phyloP scores from a whole-genome alignment of 2,888 invertebrate genomes.

The Salpingus planirostris region DNA sequence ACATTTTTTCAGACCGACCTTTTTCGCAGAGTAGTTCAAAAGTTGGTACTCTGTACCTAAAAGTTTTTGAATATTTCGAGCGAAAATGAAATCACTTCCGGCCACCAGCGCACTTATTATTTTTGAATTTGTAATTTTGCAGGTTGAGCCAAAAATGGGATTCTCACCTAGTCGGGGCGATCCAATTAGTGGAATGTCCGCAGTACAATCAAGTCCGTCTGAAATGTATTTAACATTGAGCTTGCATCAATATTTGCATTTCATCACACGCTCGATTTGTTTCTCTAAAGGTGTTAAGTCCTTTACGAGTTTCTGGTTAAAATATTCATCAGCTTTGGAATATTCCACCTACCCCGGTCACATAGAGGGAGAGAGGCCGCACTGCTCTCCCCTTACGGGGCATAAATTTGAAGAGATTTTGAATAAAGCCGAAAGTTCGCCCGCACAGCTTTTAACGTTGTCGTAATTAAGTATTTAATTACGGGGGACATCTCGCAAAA shows the following conservation, averaged over 20 bases:
- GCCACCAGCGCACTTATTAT: too few species aligned
- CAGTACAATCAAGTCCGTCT: conserved; percentile 10
- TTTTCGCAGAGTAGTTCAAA: too few species aligned
- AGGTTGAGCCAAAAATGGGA: too few species aligned
- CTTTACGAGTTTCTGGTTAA: conserved; percentile 22
- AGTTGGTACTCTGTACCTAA: too few species aligned
- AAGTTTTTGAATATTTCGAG: too few species aligned
- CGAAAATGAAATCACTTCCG: too few species aligned
- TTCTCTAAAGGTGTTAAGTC: conserved; percentile 28
- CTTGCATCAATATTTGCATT: conserved; percentile 32
- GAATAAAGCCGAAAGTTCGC: conserved; percentile 2
- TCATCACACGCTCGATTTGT: conserved; percentile 33
- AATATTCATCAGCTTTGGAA: conserved; percentile 27
- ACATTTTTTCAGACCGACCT: too few species aligned
- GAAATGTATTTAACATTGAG: conserved; percentile 16
- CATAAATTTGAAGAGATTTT: conserved; percentile 8
- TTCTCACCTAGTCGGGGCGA: too few species aligned
- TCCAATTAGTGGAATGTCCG: conserved; percentile 13
- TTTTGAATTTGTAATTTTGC: too few species aligned
- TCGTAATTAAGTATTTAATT: too few species aligned
- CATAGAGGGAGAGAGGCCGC: conserved; percentile 4
- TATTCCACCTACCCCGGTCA: conserved; percentile 13
- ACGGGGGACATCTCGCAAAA: too few species aligned
- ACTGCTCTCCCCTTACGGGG: conserved; percentile 3
- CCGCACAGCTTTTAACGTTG: too few species aligned